These are phyloP conservation scores for Volucella inflata DNA, from an alignment of 2,888 invertebrate genomes.

Conservation along the genomic window DNA sequence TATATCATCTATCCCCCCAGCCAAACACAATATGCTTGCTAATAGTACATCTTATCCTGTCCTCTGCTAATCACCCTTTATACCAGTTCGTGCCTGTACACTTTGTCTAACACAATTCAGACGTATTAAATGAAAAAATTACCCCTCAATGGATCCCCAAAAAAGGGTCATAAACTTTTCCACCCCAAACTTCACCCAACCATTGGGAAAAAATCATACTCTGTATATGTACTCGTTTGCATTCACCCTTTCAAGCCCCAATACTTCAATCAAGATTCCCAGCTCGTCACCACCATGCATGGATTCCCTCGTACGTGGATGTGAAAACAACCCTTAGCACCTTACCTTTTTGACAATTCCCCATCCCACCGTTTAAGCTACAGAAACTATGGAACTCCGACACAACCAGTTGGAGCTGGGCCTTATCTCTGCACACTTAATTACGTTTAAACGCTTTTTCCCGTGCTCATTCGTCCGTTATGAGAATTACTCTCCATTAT, in stretches of 20 bases:
- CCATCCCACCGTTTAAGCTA: conserved; percentile 25
- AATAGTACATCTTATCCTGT: conserved; percentile 9
- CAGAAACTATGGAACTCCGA: conserved; percentile 10
- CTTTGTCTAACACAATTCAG: conserved; percentile 66
- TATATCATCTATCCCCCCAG: conserved; percentile 2
- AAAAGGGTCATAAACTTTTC: conserved; percentile 44
- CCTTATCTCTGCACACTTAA: conserved; percentile 75
- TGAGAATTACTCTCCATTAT: conserved; percentile 73
- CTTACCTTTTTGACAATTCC: conserved; percentile 58
- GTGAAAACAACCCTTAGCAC: conserved; percentile 13
- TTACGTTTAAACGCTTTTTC: conserved; percentile 75
- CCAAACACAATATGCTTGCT: conserved; percentile 36
- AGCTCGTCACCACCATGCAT: conserved; percentile 41
- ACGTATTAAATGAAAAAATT: conserved; percentile 69
- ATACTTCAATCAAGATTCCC: conserved; percentile 64
- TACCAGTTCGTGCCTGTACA: conserved; percentile 31
- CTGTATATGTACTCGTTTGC: conserved; percentile 19
- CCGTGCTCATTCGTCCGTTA: conserved; percentile 75
- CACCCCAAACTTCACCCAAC: not conserved
- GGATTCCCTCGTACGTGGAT: not conserved
- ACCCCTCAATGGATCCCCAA: conserved; percentile 62
- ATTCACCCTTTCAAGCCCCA: not conserved
- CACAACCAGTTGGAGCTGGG: conserved; percentile 47
- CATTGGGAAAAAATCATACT: not conserved
- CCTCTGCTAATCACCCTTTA: conserved; percentile 51